phyloP scores from a whole-genome alignment of 2,113 vertebrate genomes.

The Pterocles burchelli region DNA sequence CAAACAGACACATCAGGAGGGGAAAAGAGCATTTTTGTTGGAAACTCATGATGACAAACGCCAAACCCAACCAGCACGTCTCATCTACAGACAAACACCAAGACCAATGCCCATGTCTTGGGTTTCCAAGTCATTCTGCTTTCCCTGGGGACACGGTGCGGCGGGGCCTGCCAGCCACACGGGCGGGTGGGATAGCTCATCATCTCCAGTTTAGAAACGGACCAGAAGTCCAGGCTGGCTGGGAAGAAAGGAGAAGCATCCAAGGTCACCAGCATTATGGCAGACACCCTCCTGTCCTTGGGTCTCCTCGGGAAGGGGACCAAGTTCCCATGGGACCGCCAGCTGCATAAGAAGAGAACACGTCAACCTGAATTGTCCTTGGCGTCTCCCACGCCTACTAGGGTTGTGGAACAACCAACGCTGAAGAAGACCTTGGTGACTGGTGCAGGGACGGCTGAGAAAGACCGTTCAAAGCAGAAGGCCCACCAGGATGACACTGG shows the following conservation, averaged over 20 bases:
- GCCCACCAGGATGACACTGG: neutral
- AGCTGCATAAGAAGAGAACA: neutral
- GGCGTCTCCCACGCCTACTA: neutral
- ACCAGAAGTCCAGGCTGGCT: neutral
- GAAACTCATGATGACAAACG: neutral
- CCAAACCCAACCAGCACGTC: neutral
- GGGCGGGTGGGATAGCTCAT: neutral
- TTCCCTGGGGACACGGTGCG: neutral
- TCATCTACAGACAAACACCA: neutral
- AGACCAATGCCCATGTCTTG: neutral
- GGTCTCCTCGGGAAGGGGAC: neutral
- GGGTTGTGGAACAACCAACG: neutral
- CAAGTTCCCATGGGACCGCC: neutral
- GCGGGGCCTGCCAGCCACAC: neutral
- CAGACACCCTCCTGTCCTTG: neutral
- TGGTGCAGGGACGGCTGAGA: neutral
- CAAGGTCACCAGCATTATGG: neutral
- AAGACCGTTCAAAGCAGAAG: conserved; percentile 38
- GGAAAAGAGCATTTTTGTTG: neutral
- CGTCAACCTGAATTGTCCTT: neutral
- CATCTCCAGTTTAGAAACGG: neutral
- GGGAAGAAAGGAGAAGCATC: neutral
- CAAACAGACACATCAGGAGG: neutral
- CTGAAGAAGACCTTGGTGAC: conserved; percentile 9
- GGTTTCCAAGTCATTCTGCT: neutral